Evolutionary conservation across 2,113 vertebrate species (phyloP).

Genomic region (Daboia siamensis): DNA sequence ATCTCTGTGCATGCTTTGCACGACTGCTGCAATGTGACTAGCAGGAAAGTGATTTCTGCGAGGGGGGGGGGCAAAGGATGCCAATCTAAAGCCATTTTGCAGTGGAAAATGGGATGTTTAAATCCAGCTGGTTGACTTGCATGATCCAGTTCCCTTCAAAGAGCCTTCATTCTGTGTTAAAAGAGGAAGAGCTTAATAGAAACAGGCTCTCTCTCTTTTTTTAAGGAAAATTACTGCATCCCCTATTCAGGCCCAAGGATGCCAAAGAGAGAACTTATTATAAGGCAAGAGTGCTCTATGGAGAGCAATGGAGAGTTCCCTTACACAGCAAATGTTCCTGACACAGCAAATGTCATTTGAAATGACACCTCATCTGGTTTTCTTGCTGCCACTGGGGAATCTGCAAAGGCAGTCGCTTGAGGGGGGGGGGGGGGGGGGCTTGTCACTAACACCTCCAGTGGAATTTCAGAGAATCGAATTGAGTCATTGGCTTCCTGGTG

Average conservation of each 20-base stretch:
- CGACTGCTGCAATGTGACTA: not conserved
- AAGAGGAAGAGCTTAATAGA: not conserved
- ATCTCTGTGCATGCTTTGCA: not conserved
- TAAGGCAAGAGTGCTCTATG: not conserved
- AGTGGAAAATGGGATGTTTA: not conserved
- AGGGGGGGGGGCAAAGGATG: not conserved
- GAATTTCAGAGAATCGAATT: slow-evolving; percentile 57
- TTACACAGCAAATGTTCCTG: not conserved
- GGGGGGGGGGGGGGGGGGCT: slow-evolving; percentile 3
- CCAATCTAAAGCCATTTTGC: not conserved
- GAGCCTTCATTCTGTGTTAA: slow-evolving; percentile 8
- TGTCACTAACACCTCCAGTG: slow-evolving; percentile 46
- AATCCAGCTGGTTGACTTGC: not conserved
- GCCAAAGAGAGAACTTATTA: not conserved
- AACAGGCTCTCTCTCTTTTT: not conserved
- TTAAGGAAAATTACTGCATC: not conserved
- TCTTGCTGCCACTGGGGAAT: slow-evolving; percentile 38
- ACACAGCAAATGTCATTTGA: slow-evolving; percentile 15
- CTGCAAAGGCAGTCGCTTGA: slow-evolving; percentile 7
- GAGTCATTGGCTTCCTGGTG: slow-evolving; percentile 57
- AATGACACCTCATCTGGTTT: slow-evolving; percentile 35
- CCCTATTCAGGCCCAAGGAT: not conserved
- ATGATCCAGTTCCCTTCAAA: not conserved
- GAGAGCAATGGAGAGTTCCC: slow-evolving; percentile 2
- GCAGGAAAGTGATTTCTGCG: not conserved